Base-by-base conservation (phyloP, 2,113 vertebrate genomes). In the Saguinus imperator region DNA sequence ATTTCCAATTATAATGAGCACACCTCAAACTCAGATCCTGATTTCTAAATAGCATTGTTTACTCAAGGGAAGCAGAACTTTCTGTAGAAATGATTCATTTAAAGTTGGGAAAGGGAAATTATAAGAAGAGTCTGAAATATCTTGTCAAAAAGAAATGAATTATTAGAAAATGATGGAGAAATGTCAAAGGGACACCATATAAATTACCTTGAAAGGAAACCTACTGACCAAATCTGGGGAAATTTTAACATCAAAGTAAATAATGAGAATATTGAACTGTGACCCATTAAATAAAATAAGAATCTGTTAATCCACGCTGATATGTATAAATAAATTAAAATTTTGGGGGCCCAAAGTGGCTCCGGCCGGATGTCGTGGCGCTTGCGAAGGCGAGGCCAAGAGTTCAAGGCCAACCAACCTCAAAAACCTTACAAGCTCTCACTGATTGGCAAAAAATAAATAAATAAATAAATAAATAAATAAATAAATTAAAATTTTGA, bases 81-180 rank as follows among this genome's bases (percentile, higher is more conserved):
- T 23, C 8, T 76, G 2, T 50, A 72, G 27, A 89, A 89, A 58
- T 52, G 25, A 72, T 45, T 80, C 43, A 64, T 7, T 68, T 27
- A 32, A 40, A 37, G 70, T 12, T 70, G 57, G 29, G 10, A 23
- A n/a, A 89, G 43, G 4, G 5, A 94, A 92, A 81, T 76, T 76
- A 40, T 5, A 79, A 94, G 9, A 40, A 61, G 29, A 76, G 11
- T 55, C 66, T 68, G 21, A 3, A 75, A 75, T 61, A 68, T 52
- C 50, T 89, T 40, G 21, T 68, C 25, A 84, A 37, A 68, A 86
- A 72, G 37, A 87, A 64, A 25, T 29, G 89, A 52, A 86, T 32
- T 25, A 25, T 92, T 64, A 89, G 66, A 52, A 93, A 93, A 96
- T 76, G 10, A 43, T 86, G 23, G 27, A 77, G 27, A 92, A 80